Evolutionary conservation across 2,888 invertebrate genomes (phyloP).

Genomic region (Camptogramma bilineatum): DNA sequence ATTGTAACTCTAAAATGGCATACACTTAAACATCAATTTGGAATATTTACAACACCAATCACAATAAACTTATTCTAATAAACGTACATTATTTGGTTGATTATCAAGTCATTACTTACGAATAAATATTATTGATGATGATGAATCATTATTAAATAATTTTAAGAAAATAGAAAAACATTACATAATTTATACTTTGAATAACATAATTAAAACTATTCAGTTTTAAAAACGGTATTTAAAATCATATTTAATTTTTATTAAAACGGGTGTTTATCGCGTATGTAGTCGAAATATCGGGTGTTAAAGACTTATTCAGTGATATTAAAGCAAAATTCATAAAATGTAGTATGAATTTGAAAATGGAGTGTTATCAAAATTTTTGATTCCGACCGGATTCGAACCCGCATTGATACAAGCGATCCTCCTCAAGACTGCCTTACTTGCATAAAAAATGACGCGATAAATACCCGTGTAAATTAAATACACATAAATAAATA

Average conservation of each 20-base stretch:
- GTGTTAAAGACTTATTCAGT: too few species aligned
- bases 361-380: too few species aligned
- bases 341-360: too few species aligned
- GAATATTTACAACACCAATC: conserved; percentile 30
- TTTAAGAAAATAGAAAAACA: background rate
- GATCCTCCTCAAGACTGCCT: too few species aligned
- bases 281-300: too few species aligned
- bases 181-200: background rate
- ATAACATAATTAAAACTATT: too few species aligned
- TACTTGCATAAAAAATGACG: background rate
- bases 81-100: conserved; percentile 38
- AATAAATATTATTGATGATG: conserved; percentile 31
- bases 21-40: conserved; percentile 7
- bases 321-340: too few species aligned
- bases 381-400: too few species aligned
- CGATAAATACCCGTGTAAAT: background rate
- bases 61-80: conserved; percentile 31
- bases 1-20: conserved; percentile 24
- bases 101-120: conserved; percentile 25
- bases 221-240: too few species aligned
- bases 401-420: too few species aligned
- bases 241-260: too few species aligned
- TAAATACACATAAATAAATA: background rate
- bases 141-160: background rate
- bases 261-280: too few species aligned